A percentile compares a stretch with the other conserved stretches of the same genome.
These are phyloP conservation scores for Thecocarcelia acutangulata DNA, from an alignment of 2,888 invertebrate genomes.

Conservation along the genomic window DNA sequence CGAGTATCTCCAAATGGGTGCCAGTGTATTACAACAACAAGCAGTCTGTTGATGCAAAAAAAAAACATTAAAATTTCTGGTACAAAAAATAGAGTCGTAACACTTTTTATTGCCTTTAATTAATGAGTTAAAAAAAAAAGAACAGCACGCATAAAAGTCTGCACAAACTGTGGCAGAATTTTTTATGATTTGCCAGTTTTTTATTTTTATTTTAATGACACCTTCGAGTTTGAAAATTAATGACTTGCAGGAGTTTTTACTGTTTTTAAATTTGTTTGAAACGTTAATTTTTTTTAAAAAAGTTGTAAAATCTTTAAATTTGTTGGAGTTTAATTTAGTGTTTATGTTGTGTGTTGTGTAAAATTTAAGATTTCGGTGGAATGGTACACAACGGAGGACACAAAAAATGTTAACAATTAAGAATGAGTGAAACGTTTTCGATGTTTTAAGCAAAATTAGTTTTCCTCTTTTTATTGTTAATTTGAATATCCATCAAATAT, in stretches of 20 bases:
- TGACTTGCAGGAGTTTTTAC: background rate
- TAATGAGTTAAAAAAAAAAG: background rate
- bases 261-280: too few species aligned
- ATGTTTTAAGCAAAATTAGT: too few species aligned
- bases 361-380: background rate
- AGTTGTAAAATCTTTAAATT: background rate
- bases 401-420: too few species aligned
- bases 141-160: background rate
- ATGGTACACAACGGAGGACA: background rate
- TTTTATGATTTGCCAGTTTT: background rate
- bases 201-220: background rate
- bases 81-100: background rate
- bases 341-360: background rate
- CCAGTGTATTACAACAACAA: background rate
- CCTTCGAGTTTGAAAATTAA: conserved; percentile 3
- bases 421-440: too few species aligned
- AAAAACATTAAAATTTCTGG: background rate
- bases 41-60: background rate
- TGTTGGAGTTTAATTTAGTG: background rate
- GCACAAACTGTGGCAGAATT: background rate
- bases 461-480: too few species aligned
- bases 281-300: too few species aligned
- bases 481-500: background rate
- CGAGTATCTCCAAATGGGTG: background rate
- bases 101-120: conserved; percentile 4